Base-by-base conservation (phyloP, 2,113 vertebrate species). In the Ochotona princeps region DNA sequence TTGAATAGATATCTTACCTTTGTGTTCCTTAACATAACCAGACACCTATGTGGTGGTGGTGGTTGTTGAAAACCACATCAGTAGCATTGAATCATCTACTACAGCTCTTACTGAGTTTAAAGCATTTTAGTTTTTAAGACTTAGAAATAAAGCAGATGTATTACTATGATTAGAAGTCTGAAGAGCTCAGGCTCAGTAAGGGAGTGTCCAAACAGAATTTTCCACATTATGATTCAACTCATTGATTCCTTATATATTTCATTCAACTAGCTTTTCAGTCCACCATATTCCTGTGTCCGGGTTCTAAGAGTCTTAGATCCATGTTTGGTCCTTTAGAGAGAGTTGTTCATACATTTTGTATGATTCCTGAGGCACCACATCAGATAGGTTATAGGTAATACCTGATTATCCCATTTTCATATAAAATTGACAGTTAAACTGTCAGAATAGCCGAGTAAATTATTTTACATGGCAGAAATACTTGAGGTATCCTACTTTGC, bases 81-180 rank as follows among this genome's bases (percentile, higher is more conserved):
- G 23, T 66, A 82, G 26, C 25, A 86, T 28, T 83, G 69, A 28
- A 75, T 30, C 83, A 14, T 9, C 47, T 70, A 44, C 44, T 57
- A n/a, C 23, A 82, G n/a, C 10, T 83, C 49, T 89, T 61, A 5
- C 14, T 81, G 84, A 89, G 57, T 80, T 72, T 72, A 91, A 74
- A 67, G 35, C 66, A 38, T 20, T 70, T 93, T 26, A 38, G 28
- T 70, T 93, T 26, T 54, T 2, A 92, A 54, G 21, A 86, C 21
- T 61, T 11, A 87, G 35, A 89, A 79, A 70, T 83, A 6, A 57
- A 83, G 61, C 8, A 65, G 47, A 70, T 92, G 4, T 61, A 69
- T 69, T 70, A 32, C 4, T 92, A 17, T 12, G 79, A 3, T 89
- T 89, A 91, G 25, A 74, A 78, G n/a, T 26, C 63, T 91, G 69